A percentile compares a stretch with the other conserved stretches of the same genome.
Conservation (phyloP, 1,140 invertebrate genomes). For the Frieseomelitta varia region DNA sequence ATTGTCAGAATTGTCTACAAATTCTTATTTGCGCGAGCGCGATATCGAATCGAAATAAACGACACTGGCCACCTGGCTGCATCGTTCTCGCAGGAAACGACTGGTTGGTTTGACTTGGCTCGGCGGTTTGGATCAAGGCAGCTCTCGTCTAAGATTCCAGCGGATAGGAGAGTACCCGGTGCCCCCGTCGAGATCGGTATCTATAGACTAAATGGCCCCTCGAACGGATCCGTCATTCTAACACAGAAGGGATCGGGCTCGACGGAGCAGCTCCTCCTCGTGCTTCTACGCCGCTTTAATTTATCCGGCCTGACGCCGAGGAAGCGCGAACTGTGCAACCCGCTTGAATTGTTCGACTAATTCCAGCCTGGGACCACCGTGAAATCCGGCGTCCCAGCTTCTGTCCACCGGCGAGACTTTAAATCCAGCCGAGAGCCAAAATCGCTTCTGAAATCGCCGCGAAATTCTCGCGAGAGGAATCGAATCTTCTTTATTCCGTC, state of each 20-base stretch:
- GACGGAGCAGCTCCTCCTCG: slow-evolving; percentile 39
- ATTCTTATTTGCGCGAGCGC: neutral
- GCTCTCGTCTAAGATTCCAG: slow-evolving; percentile 57
- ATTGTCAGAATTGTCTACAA: neutral
- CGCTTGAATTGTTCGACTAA: slow-evolving; percentile 48
- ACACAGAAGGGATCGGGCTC: slow-evolving; percentile 69
- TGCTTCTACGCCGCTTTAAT: slow-evolving; percentile 73
- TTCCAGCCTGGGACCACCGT: slow-evolving; percentile 52
- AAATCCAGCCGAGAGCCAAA: neutral
- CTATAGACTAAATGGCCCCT: slow-evolving; percentile 75
- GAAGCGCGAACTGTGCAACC: slow-evolving; percentile 51
- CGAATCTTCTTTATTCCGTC: neutral
- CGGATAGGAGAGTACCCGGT: slow-evolving; percentile 68
- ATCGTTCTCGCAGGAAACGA: neutral
- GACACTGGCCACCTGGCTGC: neutral
- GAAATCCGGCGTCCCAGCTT: slow-evolving; percentile 30
- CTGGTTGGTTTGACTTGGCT: neutral
- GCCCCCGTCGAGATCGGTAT: slow-evolving; percentile 78
- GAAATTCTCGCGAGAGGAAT: neutral
- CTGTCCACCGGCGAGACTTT: neutral
- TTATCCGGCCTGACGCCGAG: slow-evolving; percentile 71
- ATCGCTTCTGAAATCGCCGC: neutral
- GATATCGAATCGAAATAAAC: neutral
- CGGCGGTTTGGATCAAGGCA: slow-evolving; percentile 42
- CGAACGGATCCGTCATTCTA: slow-evolving; percentile 79